Evolutionary conservation across 2,113 vertebrate species (phyloP).

Genomic region (Thymallus thymallus): DNA sequence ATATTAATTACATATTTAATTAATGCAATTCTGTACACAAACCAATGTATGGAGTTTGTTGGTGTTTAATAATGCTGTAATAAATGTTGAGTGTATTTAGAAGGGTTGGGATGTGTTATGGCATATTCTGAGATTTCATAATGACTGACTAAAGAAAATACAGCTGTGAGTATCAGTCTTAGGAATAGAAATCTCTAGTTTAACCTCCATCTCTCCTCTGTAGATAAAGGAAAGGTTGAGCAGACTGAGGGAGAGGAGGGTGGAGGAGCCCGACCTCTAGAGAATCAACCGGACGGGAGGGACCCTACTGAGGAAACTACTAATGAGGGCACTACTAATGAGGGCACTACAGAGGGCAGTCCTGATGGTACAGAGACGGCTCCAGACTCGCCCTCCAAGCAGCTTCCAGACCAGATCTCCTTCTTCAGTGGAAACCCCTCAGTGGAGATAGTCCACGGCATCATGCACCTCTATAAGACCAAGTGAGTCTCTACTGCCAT

Average conservation of each 20-base stretch:
- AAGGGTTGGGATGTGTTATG: background rate
- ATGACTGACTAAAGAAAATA: background rate
- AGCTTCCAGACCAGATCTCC: slow-evolving; percentile 95
- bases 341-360: slow-evolving; percentile 4
- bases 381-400: slow-evolving; percentile 91
- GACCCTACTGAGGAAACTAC: no score
- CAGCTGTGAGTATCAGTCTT: background rate
- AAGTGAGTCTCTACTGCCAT: slow-evolving; percentile 78
- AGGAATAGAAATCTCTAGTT: background rate
- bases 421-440: slow-evolving; percentile 98
- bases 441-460: slow-evolving; percentile 95
- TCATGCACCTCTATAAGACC: slow-evolving; percentile 99
- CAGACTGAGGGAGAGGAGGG: slow-evolving; percentile 21
- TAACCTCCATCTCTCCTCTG: background rate
- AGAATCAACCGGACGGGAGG: no score
- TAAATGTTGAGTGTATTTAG: no score
- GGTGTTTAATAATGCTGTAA: no score
- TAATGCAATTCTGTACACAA: no score
- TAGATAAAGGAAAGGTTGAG: slow-evolving; percentile 42
- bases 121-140: background rate
- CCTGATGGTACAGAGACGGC: slow-evolving; percentile 15
- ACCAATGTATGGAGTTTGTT: no score
- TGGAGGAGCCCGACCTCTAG: background rate
- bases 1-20: no score
- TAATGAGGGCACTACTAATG: no score